Percentiles rank a stretch among this genome's conserved stretches.
These are phyloP conservation scores for Melanargia galathea DNA, from an alignment of 2,888 invertebrate genomes.

Conservation along the genomic window DNA sequence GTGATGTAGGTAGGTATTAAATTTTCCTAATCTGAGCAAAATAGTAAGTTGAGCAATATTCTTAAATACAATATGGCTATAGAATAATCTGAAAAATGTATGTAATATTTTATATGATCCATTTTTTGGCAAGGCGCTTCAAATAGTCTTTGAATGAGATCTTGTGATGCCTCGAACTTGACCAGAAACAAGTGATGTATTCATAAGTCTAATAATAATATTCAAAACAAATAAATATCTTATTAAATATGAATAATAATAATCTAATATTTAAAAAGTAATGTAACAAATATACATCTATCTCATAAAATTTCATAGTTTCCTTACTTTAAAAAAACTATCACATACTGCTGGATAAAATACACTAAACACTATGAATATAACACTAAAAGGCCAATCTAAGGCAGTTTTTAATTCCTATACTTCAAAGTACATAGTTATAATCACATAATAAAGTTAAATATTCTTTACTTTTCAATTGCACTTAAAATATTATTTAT, in stretches of 20 bases:
- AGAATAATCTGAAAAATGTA: slow-evolving; percentile 31
- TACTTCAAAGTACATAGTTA: background rate
- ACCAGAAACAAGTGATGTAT: slow-evolving; percentile 69
- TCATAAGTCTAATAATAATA: slow-evolving; percentile 27
- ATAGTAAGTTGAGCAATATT: slow-evolving; percentile 44
- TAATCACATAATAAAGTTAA: background rate
- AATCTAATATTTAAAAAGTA: slow-evolving; percentile 18
- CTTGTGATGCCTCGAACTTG: slow-evolving; percentile 66
- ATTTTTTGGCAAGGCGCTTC: slow-evolving; percentile 76
- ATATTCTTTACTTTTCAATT: background rate
- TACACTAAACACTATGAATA: background rate
- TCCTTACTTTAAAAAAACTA: slow-evolving; percentile 17
- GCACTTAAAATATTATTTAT: background rate
- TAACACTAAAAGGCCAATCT: slow-evolving; percentile 7
- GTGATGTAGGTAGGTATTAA: slow-evolving; percentile 25
- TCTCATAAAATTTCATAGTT: slow-evolving; percentile 19
- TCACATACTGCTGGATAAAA: slow-evolving; percentile 10
- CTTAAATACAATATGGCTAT: slow-evolving; percentile 20
- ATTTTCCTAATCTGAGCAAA: slow-evolving; percentile 55
- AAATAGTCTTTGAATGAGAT: slow-evolving; percentile 74
- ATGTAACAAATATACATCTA: slow-evolving; percentile 34
- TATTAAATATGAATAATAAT: slow-evolving; percentile 22
- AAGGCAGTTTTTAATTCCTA: background rate
- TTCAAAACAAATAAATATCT: slow-evolving; percentile 50
- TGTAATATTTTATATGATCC: slow-evolving; percentile 31